A percentile compares a stretch with the other conserved stretches of the same genome.
Conservation (phyloP, 2,113 vertebrate genomes). For the Aplodontia rufa region DNA sequence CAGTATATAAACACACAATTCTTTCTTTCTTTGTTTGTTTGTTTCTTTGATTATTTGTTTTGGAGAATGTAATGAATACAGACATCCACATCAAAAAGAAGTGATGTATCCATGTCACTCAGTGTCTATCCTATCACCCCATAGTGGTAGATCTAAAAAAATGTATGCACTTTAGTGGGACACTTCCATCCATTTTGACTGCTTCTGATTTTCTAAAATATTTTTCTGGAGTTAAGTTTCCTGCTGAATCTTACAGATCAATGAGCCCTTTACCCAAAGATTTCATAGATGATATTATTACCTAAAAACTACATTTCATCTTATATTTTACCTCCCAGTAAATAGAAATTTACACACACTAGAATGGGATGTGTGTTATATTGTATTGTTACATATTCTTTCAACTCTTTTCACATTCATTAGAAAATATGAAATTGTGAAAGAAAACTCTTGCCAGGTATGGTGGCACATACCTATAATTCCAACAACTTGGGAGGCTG, state of each 20-base stretch:
- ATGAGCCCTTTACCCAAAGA: background rate
- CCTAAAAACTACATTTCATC: background rate
- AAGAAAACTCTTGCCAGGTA: background rate
- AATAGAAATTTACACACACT: background rate
- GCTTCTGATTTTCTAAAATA: background rate
- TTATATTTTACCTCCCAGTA: background rate
- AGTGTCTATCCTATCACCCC: background rate
- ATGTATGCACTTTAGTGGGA: background rate
- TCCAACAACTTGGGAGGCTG: too few relatives aligned
- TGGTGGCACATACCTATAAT: too few relatives aligned
- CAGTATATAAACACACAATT: background rate
- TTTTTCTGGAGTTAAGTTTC: background rate
- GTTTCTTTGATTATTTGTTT: background rate
- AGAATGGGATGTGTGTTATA: background rate
- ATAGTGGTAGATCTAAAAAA: background rate
- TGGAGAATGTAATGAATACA: background rate
- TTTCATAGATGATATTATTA: background rate
- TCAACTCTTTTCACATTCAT: background rate
- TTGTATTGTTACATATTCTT: background rate
- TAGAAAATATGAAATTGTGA: slow-evolving; percentile 8
- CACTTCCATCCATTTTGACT: background rate
- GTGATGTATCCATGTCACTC: background rate
- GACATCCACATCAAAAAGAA: background rate
- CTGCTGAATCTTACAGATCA: background rate
- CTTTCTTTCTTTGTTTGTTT: background rate